Percentiles rank a stretch among this genome's conserved stretches.
phyloP scores from a whole-genome alignment of 2,113 vertebrate species.

The Uria aalge region DNA sequence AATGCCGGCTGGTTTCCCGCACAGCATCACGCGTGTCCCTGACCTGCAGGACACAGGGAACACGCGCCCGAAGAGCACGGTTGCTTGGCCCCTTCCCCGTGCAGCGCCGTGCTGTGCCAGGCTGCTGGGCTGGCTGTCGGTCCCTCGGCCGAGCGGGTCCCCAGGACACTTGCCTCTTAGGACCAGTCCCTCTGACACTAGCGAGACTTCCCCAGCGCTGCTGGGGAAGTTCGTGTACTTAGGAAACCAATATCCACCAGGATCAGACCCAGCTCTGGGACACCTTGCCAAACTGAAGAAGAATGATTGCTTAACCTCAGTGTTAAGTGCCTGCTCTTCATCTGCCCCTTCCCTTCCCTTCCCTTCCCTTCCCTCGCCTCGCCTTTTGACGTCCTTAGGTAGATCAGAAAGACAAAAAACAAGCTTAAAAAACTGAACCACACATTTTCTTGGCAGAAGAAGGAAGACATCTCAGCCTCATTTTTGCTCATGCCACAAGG shows the following conservation, averaged over 20 bases:
- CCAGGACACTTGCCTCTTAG: background rate
- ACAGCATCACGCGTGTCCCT: background rate
- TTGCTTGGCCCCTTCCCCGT: background rate
- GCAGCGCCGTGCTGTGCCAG: accelerated
- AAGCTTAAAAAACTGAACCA: background rate
- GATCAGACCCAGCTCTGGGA: background rate
- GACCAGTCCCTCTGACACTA: background rate
- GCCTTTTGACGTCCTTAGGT: background rate
- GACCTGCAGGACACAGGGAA: background rate
- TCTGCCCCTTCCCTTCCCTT: background rate
- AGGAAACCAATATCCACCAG: background rate
- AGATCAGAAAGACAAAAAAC: background rate
- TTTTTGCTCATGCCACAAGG: background rate
- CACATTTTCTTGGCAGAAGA: background rate
- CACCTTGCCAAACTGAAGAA: background rate
- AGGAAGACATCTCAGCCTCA: background rate
- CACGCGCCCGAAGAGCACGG: accelerated
- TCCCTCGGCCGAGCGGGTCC: background rate
- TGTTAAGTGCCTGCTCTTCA: background rate
- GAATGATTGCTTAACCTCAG: background rate
- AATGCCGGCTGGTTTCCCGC: background rate
- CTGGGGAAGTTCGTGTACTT: background rate
- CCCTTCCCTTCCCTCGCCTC: too few relatives aligned
- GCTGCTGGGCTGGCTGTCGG: background rate
- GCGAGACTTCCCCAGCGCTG: background rate